Percentiles rank a stretch among this genome's conserved stretches.
Evolutionary conservation across 2,888 invertebrate genomes (phyloP).

Genomic region (Zelleria hepariella): DNA sequence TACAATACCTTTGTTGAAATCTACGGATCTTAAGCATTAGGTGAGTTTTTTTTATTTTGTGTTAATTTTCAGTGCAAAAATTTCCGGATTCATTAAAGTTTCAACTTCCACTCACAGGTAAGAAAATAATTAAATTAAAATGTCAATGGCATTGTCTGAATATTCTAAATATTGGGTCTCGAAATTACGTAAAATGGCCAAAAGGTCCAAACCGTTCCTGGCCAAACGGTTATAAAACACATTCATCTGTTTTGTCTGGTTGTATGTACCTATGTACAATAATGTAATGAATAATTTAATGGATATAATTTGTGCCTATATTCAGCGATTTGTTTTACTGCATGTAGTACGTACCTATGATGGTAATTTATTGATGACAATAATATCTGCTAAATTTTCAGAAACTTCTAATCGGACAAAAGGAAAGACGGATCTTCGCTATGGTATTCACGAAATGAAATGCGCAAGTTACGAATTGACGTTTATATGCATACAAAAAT

Average conservation of each 20-base stretch:
- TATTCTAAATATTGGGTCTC: neutral
- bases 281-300: too few relatives aligned
- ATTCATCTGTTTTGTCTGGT: too few relatives aligned
- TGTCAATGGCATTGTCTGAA: neutral
- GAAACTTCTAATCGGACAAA: neutral
- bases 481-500: constrained; percentile 42
- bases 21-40: too few relatives aligned
- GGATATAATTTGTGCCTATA: too few relatives aligned
- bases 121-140: neutral
- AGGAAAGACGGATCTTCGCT: constrained; percentile 26
- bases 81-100: neutral
- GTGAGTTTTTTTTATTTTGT: too few relatives aligned
- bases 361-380: too few relatives aligned
- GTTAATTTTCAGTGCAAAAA: neutral
- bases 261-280: too few relatives aligned
- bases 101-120: neutral
- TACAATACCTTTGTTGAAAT: neutral
- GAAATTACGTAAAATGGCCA: neutral
- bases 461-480: constrained; percentile 35
- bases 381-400: too few relatives aligned
- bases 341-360: too few relatives aligned
- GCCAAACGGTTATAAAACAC: too few relatives aligned
- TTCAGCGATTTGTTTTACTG: too few relatives aligned
- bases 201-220: too few relatives aligned
- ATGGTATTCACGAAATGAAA: constrained; percentile 44